phyloP scores from a whole-genome alignment of 2,888 invertebrate genomes.

The Drosophila kanekoi region DNA sequence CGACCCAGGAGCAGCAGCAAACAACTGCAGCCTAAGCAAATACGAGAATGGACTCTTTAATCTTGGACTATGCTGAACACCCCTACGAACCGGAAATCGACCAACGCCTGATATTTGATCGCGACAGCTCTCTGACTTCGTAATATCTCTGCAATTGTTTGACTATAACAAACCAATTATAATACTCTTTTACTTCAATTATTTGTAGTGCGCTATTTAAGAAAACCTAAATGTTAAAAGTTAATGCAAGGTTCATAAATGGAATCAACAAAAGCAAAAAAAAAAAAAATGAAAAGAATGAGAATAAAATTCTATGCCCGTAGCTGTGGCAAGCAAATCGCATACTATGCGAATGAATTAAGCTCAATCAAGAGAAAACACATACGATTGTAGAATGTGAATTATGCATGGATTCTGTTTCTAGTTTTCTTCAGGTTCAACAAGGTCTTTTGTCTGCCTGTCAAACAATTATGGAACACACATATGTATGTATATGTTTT shows the following conservation, averaged over 20 bases:
- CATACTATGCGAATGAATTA: slow-evolving; percentile 76
- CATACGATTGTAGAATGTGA: slow-evolving; percentile 20
- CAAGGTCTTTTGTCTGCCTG: slow-evolving; percentile 39
- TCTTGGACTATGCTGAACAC: slow-evolving; percentile 18
- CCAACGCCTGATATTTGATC: slow-evolving; percentile 12
- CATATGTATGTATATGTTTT: background rate
- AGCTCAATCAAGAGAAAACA: slow-evolving; percentile 65
- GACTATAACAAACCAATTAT: slow-evolving; percentile 29
- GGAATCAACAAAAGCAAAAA: slow-evolving; percentile 6
- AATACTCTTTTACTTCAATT: slow-evolving; percentile 6
- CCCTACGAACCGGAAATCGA: slow-evolving; percentile 18
- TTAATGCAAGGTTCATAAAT: slow-evolving; percentile 41
- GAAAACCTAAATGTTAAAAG: slow-evolving; percentile 9
- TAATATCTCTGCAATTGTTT: slow-evolving; percentile 36
- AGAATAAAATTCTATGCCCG: slow-evolving; percentile 18
- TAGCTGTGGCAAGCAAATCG: slow-evolving; percentile 52
- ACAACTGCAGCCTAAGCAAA: slow-evolving; percentile 75
- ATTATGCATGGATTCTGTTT: slow-evolving; percentile 34
- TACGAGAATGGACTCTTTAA: slow-evolving; percentile 1
- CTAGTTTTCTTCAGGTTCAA: slow-evolving; percentile 31
- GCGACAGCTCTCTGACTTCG: slow-evolving; percentile 5
- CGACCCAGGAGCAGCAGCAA: slow-evolving; percentile 74
- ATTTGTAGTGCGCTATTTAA: slow-evolving; percentile 30
- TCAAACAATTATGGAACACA: slow-evolving; percentile 41
- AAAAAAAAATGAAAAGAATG: slow-evolving; percentile 20